A percentile compares a stretch with the other conserved stretches of the same genome.
Evolutionary conservation across 2,797 vertebrate species (phyloP).

Genomic region (Alauda arvensis): DNA sequence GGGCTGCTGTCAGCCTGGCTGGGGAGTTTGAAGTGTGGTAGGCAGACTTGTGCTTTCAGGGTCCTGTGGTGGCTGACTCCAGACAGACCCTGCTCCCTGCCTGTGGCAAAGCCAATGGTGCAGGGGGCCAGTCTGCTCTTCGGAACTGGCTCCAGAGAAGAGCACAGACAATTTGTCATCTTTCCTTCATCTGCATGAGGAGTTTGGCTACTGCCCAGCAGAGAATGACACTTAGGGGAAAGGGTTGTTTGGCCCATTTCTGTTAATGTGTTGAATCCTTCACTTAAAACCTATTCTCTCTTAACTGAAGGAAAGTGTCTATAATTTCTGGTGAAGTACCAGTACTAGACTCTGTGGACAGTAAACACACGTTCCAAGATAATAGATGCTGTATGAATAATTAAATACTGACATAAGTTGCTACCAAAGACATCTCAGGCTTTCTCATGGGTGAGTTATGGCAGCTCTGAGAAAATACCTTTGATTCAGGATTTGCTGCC

Average conservation of each 20-base stretch:
- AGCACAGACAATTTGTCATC: rapidly evolving
- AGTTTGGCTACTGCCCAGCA: not conserved
- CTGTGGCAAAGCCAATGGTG: not conserved
- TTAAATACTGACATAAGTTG: not conserved
- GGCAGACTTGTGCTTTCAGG: not conserved
- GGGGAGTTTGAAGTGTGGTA: not conserved
- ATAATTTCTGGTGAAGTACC: not conserved
- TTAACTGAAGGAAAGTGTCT: not conserved
- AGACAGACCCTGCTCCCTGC: not conserved
- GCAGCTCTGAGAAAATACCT: not conserved
- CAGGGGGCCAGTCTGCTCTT: not conserved
- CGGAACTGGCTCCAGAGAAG: not conserved
- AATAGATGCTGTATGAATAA: not conserved
- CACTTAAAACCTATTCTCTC: not conserved
- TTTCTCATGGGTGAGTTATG: not conserved
- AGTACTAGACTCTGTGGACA: not conserved
- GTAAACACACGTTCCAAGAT: not conserved
- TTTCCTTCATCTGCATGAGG: not conserved
- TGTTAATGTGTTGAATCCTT: not conserved
- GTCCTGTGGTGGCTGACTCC: not conserved
- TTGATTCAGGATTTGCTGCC: not conserved
- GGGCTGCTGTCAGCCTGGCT: not conserved
- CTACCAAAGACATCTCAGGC: not conserved
- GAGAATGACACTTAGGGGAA: not conserved
- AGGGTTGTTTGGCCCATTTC: not conserved